Conservation (phyloP, 2,888 invertebrate species). For the Drosophila tripunctata region DNA sequence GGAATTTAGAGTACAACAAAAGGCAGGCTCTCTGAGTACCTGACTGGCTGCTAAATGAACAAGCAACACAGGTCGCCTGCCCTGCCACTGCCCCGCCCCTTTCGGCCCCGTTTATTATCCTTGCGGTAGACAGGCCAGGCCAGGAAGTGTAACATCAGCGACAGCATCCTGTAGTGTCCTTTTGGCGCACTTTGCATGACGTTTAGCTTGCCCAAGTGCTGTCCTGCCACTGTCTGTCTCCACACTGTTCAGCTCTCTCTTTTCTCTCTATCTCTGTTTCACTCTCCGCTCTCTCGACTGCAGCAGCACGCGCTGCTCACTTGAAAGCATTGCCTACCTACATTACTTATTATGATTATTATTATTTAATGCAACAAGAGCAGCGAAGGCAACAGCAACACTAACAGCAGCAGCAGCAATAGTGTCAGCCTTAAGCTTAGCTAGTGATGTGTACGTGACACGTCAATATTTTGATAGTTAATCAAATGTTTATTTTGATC, state of each 20-base stretch:
- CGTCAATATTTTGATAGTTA: too few species aligned
- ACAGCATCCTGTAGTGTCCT: slow-evolving; percentile 79
- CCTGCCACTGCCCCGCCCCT: slow-evolving; percentile 12
- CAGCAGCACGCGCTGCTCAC: slow-evolving; percentile 49
- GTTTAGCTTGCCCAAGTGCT: slow-evolving; percentile 66
- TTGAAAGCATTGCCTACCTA: slow-evolving; percentile 61
- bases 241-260: not conserved
- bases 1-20: slow-evolving; percentile 60
- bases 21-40: slow-evolving; percentile 10
- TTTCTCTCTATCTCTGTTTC: not conserved
- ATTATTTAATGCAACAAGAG: slow-evolving; percentile 73
- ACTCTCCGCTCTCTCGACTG: slow-evolving; percentile 1
- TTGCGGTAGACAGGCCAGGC: slow-evolving; percentile 21
- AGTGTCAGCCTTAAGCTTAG: slow-evolving; percentile 34
- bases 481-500: too few species aligned
- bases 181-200: slow-evolving; percentile 76
- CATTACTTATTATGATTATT: slow-evolving; percentile 79
- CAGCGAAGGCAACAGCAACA: slow-evolving; percentile 48
- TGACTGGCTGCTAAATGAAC: slow-evolving; percentile 67
- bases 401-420: slow-evolving; percentile 63
- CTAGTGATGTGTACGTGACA: slow-evolving; percentile 51
- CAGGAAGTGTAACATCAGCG: slow-evolving; percentile 78
- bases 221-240: slow-evolving; percentile 2
- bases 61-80: slow-evolving; percentile 48
- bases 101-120: slow-evolving; percentile 4